Conservation (phyloP, 2,888 invertebrate species). For the Alentia gelatinosa region DNA sequence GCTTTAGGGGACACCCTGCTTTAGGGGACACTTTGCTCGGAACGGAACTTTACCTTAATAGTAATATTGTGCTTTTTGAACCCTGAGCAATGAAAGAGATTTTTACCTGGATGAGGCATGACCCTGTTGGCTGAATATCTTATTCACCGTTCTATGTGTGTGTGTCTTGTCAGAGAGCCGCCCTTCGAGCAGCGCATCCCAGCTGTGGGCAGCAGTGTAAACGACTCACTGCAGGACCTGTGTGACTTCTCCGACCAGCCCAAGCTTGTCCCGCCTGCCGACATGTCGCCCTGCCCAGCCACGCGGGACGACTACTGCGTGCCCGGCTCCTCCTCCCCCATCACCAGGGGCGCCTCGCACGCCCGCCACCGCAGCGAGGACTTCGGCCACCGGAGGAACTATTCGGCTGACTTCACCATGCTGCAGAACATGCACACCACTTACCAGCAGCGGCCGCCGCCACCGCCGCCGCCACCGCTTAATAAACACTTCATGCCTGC, state of each 20-base stretch:
- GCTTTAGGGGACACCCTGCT: too few species aligned
- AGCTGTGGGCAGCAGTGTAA: not conserved
- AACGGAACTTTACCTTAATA: too few species aligned
- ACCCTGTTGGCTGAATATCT: too few species aligned
- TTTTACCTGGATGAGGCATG: too few species aligned
- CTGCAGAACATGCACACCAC: not conserved
- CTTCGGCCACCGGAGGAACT: conserved; percentile 38
- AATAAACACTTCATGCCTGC: not conserved
- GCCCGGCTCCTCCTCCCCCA: not conserved
- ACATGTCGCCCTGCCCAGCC: not conserved
- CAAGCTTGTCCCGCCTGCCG: not conserved
- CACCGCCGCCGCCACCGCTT: not conserved
- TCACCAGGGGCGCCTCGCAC: conserved; percentile 34
- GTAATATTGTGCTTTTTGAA: too few species aligned
- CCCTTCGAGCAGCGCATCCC: conserved; percentile 18
- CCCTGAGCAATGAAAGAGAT: too few species aligned
- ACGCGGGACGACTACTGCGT: not conserved
- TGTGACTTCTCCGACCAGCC: not conserved
- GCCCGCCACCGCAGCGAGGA: conserved; percentile 61
- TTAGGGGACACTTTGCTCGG: too few species aligned
- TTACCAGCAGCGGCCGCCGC: not conserved
- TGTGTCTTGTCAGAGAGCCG: not conserved
- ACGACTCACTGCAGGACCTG: not conserved
- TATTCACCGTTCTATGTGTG: too few species aligned
- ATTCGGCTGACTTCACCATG: not conserved